Evolutionary conservation across 2,113 vertebrate species (phyloP).

Genomic region (Onychostoma macrolepis): DNA sequence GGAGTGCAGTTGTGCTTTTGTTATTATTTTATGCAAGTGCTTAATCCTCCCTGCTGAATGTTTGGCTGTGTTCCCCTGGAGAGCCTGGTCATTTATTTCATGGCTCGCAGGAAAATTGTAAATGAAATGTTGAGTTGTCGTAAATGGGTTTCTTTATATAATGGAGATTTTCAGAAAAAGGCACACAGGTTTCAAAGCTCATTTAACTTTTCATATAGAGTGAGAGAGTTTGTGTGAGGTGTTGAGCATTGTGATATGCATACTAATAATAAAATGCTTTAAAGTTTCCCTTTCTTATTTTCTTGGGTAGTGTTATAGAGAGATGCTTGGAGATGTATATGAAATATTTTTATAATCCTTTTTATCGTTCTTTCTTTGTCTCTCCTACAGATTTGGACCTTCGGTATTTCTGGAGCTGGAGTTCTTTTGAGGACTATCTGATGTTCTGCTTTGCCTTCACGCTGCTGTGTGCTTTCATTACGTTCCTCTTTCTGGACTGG

Average conservation of each 20-base stretch:
- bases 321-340: neutral
- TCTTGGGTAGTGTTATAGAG: neutral
- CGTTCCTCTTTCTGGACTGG: slow-evolving; percentile 77
- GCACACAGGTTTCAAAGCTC: slow-evolving; percentile 25
- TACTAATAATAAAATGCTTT: neutral
- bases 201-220: slow-evolving; percentile 1
- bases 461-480: slow-evolving; percentile 71
- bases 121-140: slow-evolving; percentile 39
- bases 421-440: slow-evolving; percentile 78
- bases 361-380: neutral
- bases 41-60: neutral
- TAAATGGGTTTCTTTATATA: slow-evolving; percentile 24
- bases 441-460: slow-evolving; percentile 78
- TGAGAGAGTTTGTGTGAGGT: neutral
- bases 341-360: neutral
- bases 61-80: neutral
- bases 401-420: slow-evolving; percentile 81
- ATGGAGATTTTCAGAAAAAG: slow-evolving; percentile 14
- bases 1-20: neutral
- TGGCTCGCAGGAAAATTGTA: slow-evolving; percentile 28
- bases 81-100: slow-evolving; percentile 16
- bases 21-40: neutral
- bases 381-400: slow-evolving; percentile 72
- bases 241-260: neutral
- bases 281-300: neutral